Evolutionary conservation across 2,797 vertebrate species (phyloP).

Genomic region (Sardinella longiceps): DNA sequence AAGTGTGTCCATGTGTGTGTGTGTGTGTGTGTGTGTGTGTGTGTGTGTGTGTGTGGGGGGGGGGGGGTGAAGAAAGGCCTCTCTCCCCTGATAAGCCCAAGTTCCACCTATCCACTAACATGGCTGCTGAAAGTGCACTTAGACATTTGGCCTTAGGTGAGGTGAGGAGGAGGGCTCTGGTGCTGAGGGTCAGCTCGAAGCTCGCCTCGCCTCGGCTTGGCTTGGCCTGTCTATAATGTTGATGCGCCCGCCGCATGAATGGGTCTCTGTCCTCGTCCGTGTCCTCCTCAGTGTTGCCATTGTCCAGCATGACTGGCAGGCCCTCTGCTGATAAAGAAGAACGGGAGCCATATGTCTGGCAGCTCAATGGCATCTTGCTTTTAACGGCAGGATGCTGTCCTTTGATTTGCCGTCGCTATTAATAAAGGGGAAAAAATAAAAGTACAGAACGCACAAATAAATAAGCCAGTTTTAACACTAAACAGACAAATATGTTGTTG

Average conservation of each 20-base stretch:
- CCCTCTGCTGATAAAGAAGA: constrained; percentile 50
- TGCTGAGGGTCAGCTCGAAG: constrained; percentile 21
- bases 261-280: constrained; percentile 50
- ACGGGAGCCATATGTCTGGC: constrained; percentile 35
- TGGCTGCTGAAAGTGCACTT: constrained; percentile 40
- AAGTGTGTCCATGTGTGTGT: no score
- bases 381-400: not conserved
- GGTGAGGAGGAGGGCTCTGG: constrained; percentile 43
- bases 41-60: constrained; percentile 12
- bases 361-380: not conserved
- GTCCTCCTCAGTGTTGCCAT: constrained; percentile 55
- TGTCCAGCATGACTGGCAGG: constrained; percentile 59
- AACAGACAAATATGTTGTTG: not conserved
- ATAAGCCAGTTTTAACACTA: no score
- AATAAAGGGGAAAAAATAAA: not conserved
- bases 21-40: no score
- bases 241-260: constrained; percentile 45
- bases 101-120: constrained; percentile 41
- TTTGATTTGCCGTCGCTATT: constrained; percentile 3
- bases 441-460: not conserved
- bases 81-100: not conserved
- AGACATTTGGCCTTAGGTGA: constrained; percentile 43
- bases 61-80: constrained; percentile 10
- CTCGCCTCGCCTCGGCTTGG: not conserved
- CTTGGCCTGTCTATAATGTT: constrained; percentile 1